Evolutionary conservation across 2,888 invertebrate genomes (phyloP), one percentile per base, ranked within the genome.

Genomic region (Orthosia gracilis): DNA sequence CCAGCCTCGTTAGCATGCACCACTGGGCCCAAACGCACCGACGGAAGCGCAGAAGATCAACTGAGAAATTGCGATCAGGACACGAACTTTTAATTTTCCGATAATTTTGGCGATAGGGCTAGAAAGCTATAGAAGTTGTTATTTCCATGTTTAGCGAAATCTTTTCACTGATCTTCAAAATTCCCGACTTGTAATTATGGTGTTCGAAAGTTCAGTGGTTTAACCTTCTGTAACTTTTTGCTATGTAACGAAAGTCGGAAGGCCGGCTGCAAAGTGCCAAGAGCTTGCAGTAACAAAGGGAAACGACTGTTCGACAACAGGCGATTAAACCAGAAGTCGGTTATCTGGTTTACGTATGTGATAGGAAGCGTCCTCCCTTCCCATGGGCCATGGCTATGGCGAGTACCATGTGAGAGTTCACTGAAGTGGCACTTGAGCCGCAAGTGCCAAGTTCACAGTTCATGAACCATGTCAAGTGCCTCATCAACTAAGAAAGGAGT

Each of bases 1-100:
- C 40, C 50, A 12, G 58, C 57, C 47, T 73, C 69, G 61, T 71
- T 63, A 61, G 73, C 73, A 78, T 75, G 87, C 87, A 73, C 59
- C 63, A 52, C 23, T 59, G 77, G 59, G 57, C 64, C 55, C 47
- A 13, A 23, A 21, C 49, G 21, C 61, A 1, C 15, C 26, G 9
- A 49, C 18, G 17, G 15, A 9, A 17, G 1, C 15, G 11, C 69
- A 58, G 40, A 62, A 65, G 40, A 40, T 49, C 40, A 13, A 59
- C 50, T 7, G 9, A n/a, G n/a, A 4, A 3, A 26, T 4, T 1
- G 9, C 12, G 4, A 12, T 52, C 15, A 45, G 18, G 23, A 15
- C 15, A 55, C 55, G 17, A 4, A 31, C 47, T 21, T 18, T 45
- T 23, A 23, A 21, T 17, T 49, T n/a, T 7, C 3, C 15, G 9